phyloP scores from a whole-genome alignment of 2,888 invertebrate genomes.

The Osmoderma eremita region DNA sequence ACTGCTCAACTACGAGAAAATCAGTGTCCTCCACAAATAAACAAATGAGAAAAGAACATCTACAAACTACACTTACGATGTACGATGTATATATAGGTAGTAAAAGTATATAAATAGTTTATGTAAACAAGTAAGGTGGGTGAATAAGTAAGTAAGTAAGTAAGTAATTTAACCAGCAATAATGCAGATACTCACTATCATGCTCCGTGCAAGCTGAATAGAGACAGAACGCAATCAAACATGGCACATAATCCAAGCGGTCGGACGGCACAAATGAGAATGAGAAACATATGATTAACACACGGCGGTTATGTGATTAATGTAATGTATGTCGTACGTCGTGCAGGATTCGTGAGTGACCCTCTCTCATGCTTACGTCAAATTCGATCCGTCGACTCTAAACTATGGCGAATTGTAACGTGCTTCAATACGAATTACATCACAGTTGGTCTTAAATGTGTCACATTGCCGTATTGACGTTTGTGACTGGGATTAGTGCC shows the following conservation, averaged over 20 bases:
- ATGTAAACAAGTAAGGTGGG: background rate
- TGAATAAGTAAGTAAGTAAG: slow-evolving; percentile 8
- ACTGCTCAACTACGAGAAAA: slow-evolving; percentile 31
- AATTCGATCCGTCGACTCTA: slow-evolving; percentile 11
- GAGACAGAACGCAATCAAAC: slow-evolving; percentile 73
- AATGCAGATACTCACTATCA: slow-evolving; percentile 81
- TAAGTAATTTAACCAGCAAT: slow-evolving; percentile 11
- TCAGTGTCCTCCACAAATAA: slow-evolving; percentile 39
- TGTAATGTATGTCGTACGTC: slow-evolving; percentile 50
- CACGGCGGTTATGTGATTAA: slow-evolving; percentile 42
- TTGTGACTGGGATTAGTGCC: too few relatives aligned
- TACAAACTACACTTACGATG: slow-evolving; percentile 31
- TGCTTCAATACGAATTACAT: too few relatives aligned
- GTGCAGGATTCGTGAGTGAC: slow-evolving; percentile 46
- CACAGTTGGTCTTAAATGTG: too few relatives aligned
- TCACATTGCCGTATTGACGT: too few relatives aligned
- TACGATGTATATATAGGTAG: background rate
- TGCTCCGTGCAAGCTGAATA: slow-evolving; percentile 89
- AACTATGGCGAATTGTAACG: too few relatives aligned
- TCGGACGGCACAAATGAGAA: slow-evolving; percentile 62
- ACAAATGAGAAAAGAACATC: slow-evolving; percentile 31
- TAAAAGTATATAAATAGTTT: background rate
- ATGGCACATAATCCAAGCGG: slow-evolving; percentile 60
- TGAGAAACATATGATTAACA: slow-evolving; percentile 57
- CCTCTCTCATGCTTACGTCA: slow-evolving; percentile 4